Base-by-base conservation (phyloP, 2,797 vertebrate species). In the Aphelocoma californica region DNA sequence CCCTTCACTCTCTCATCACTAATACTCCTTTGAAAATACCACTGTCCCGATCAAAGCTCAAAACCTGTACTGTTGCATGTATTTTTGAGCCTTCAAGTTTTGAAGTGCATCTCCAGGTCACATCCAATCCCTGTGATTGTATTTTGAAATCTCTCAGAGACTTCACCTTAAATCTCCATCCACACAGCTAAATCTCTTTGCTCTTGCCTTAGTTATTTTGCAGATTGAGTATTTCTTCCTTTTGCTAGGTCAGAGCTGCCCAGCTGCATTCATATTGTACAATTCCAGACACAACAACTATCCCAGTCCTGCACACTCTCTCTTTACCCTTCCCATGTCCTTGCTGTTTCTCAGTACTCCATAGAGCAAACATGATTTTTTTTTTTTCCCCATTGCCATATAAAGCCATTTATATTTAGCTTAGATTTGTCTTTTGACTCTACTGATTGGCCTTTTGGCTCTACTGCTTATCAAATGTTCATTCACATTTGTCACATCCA, bases 261-360 rank as follows among this genome's bases (percentile, higher is more conserved):
- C 34, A 58, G 14, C 47, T 67, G 51, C 0, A 0, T 38, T 57
- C 5, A 10, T 1, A 0, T 13, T 47, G 45, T 53, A 9, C 4
- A 7, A 47, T 86, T 83, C 45, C n/a, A 80, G 34, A 69, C 47
- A 28, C 25, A 62, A 66, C 0, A 4, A 31, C 45, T 71, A 10
- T 70, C 18, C 40, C 6, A 11, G 10, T 78, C 45, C 65, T 47
- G 10, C 28, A 6, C 48, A 32, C 16, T 53, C 13, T 11, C 25
- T 80, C 44, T 51, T 53, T 75, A 14, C 14, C 38, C 25, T 93
- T 91, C 53, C 60, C 18, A 25, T 0, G 1, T 44, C 71, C 71
- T 73, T 88, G 32, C 60, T 74, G 7, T 60, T 92, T 73, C 75
- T 89, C 54, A 21, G 18, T 71, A 44, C 9, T 20, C 11, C 15